These are phyloP conservation scores for Drosophila acutilabella DNA, from an alignment of 2,888 invertebrate species.

Conservation along the genomic window DNA sequence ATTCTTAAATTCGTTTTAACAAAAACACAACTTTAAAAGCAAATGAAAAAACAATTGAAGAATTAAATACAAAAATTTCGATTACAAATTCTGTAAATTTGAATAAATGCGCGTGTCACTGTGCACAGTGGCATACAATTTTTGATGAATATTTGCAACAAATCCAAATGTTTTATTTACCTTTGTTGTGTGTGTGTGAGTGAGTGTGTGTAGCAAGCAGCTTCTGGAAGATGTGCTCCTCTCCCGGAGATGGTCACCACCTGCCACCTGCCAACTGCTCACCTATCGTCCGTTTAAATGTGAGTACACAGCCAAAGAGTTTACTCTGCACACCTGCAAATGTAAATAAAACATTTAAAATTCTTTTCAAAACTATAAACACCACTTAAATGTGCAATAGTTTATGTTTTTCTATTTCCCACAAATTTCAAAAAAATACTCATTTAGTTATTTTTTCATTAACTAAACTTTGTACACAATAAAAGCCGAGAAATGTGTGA, in stretches of 20 bases:
- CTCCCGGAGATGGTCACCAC: conserved; percentile 11
- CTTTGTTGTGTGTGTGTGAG: conserved; percentile 47
- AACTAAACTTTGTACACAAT: conserved; percentile 29
- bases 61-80: conserved; percentile 17
- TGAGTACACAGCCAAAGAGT: conserved; percentile 45
- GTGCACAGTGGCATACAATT: conserved; percentile 63
- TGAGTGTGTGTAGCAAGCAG: conserved; percentile 22
- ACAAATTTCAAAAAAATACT: conserved; percentile 46
- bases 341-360: conserved; percentile 61
- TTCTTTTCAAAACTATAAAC: conserved; percentile 25
- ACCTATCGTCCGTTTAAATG: conserved; percentile 36
- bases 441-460: conserved; percentile 34
- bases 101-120: conserved; percentile 70
- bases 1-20: conserved; percentile 36
- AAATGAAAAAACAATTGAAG: conserved; percentile 16
- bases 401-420: conserved; percentile 10
- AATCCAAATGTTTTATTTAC: conserved; percentile 70
- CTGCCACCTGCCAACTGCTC: conserved; percentile 14
- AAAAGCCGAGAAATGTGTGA: conserved; percentile 28
- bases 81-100: conserved; percentile 64
- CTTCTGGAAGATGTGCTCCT: conserved; percentile 9
- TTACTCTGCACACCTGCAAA: conserved; percentile 45
- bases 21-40: background rate
- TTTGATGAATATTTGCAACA: conserved; percentile 65
- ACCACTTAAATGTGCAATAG: conserved; percentile 64